Base-by-base conservation (phyloP, 2,113 vertebrate species). In the Pitta sordida region DNA sequence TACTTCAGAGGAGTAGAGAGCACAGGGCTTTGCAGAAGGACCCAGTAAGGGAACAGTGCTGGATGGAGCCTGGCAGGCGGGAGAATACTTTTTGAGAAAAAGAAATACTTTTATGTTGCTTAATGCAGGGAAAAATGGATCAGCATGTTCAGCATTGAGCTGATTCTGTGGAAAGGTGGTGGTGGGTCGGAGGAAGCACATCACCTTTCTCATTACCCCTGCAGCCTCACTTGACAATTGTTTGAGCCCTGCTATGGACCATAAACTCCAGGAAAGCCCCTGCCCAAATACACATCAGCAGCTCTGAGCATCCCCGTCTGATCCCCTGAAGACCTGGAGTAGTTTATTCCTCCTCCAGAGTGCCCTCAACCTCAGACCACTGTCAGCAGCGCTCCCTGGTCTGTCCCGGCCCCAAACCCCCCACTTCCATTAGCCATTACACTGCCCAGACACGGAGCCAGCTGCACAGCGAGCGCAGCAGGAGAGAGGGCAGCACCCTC, bases 201-300 rank as follows among this genome's bases (percentile, higher is more conserved):
- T 58, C 2, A 15, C 26, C 22, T 16, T 48, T 37, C 60, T 48
- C 43, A 7, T 10, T 36, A 3, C 41, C 49, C 6, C 59, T 46
- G 8, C 30, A 27, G 37, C 32, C 23, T 63, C 10, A 3, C 34
- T 46, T 4, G 1, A 5, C 1, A 5, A 3, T 20, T 1, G 0
- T 4, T n/a, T 10, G 41, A 71, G 30, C 46, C 46, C 32, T n/a
- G 32, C 23, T 19, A 2, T 3, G n/a, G 32, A 36, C 26, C 27
- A 6, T 3, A n/a, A 77, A 55, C 37, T 5, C 15, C 49, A 19
- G 13, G 21, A 13, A 15, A 43, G 2, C 14, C 9, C 12, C 36
- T 71, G 29, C 17, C 29, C 67, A 32, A 60, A 19, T 13, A 6
- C 52, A 65, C 30, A 37, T 13, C 36, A 13, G 18, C 21, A 59